Evolutionary conservation across 2,113 vertebrate genomes (phyloP).

Genomic region (Clarias macrocephalus): DNA sequence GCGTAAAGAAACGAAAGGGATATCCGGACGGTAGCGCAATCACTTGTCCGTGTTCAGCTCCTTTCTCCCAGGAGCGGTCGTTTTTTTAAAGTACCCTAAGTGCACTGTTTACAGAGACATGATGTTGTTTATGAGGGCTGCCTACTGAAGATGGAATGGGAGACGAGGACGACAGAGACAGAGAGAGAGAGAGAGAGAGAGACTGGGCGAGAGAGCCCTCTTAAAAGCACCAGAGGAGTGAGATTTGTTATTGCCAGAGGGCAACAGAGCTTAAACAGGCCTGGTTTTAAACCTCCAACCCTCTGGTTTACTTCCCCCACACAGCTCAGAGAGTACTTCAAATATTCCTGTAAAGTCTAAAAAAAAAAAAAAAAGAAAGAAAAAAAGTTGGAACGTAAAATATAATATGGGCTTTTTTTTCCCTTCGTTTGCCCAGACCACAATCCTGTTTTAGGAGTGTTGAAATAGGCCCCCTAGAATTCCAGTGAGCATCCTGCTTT

Average conservation of each 20-base stretch:
- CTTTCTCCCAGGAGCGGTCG: neutral
- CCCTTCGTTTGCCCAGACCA: slow-evolving; percentile 21
- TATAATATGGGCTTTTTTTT: slow-evolving; percentile 12
- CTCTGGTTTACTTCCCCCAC: neutral
- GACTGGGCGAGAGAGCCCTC: neutral
- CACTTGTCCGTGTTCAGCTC: slow-evolving; percentile 27
- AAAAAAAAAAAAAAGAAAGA: neutral
- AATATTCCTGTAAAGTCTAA: slow-evolving; percentile 14
- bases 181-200: neutral
- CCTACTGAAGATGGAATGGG: slow-evolving; percentile 9
- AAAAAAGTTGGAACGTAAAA: slow-evolving; percentile 10
- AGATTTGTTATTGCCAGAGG: slow-evolving; percentile 23
- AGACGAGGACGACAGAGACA: neutral
- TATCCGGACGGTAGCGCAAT: slow-evolving; percentile 22
- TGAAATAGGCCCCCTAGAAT: slow-evolving; percentile 39
- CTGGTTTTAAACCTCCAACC: neutral
- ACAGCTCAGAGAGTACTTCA: slow-evolving; percentile 4
- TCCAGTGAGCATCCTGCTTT: slow-evolving; percentile 55
- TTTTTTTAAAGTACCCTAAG: slow-evolving; percentile 13
- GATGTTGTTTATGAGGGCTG: slow-evolving; percentile 43
- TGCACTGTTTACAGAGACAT: slow-evolving; percentile 44
- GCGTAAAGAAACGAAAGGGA: neutral
- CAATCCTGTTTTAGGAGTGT: slow-evolving; percentile 38
- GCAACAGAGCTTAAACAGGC: slow-evolving; percentile 43
- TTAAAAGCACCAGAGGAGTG: slow-evolving; percentile 2